phyloP scores from a whole-genome alignment of 1,140 invertebrate species.

The Dolichoris vasculosae region DNA sequence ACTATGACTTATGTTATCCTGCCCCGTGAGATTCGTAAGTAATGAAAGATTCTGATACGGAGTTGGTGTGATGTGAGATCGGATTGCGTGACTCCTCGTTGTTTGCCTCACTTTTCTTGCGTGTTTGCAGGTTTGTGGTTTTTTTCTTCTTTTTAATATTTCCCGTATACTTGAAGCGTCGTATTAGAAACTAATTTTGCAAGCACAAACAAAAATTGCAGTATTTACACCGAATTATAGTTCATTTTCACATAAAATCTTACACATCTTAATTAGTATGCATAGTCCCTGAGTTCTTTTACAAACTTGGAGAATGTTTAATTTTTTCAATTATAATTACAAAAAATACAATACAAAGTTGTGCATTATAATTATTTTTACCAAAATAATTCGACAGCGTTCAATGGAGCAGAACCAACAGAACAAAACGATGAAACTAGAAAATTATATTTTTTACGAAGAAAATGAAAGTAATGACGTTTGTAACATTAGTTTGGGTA shows the following conservation, averaged over 20 bases:
- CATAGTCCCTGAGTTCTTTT: background rate
- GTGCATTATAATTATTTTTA: background rate
- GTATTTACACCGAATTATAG: background rate
- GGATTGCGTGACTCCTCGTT: background rate
- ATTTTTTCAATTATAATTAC: background rate
- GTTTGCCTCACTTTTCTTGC: background rate
- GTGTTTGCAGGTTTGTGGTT: background rate
- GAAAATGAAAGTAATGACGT: conserved; percentile 11
- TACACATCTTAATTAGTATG: background rate
- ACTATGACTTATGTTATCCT: background rate
- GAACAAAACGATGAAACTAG: background rate
- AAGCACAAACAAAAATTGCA: conserved; percentile 2
- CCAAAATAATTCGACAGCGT: background rate
- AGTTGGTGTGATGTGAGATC: background rate
- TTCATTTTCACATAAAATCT: background rate
- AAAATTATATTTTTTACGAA: background rate
- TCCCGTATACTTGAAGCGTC: background rate
- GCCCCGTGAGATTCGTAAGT: background rate
- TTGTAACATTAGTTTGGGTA: background rate
- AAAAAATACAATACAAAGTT: background rate
- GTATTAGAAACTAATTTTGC: background rate
- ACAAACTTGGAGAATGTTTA: background rate
- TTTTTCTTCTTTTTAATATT: background rate
- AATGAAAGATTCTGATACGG: background rate
- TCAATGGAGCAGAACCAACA: background rate